Conservation (phyloP, 2,113 vertebrate species). For the Corydoras sp. region DNA sequence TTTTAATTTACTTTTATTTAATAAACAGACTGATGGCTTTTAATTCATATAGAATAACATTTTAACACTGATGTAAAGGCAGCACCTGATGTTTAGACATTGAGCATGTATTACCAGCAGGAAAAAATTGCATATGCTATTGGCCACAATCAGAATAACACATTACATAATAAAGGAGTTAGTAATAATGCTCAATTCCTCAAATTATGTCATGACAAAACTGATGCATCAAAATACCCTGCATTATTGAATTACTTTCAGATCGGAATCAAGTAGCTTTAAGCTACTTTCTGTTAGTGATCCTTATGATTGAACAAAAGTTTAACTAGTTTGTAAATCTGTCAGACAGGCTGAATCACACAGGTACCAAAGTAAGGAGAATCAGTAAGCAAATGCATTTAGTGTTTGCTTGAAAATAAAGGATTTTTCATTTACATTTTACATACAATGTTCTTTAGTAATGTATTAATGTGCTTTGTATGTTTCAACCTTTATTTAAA, state of each 20-base stretch:
- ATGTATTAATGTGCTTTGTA: slow-evolving; percentile 20
- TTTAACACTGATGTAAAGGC: slow-evolving; percentile 23
- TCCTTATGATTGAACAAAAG: not conserved
- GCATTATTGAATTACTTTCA: not conserved
- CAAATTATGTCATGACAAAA: not conserved
- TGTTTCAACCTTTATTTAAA: slow-evolving; percentile 21
- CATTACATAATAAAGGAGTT: not conserved
- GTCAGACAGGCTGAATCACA: slow-evolving; percentile 39
- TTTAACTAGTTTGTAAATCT: slow-evolving; percentile 19
- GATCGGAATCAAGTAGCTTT: not conserved
- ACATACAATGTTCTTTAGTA: slow-evolving; percentile 6
- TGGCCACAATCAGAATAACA: not conserved
- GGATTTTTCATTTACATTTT: slow-evolving; percentile 35
- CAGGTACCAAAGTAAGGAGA: slow-evolving; percentile 21
- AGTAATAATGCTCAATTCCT: not conserved
- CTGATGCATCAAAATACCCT: not conserved
- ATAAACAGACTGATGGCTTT: slow-evolving; percentile 4
- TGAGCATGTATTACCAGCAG: slow-evolving; percentile 9
- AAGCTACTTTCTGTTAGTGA: too few species aligned
- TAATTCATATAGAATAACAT: slow-evolving; percentile 4
- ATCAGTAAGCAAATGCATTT: slow-evolving; percentile 20
- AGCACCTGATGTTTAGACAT: slow-evolving; percentile 13
- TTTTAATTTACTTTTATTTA: too few species aligned
- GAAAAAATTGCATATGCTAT: slow-evolving; percentile 25
- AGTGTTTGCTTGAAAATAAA: slow-evolving; percentile 43